Percentiles rank a stretch among this genome's conserved stretches.
phyloP scores from a whole-genome alignment of 2,888 invertebrate genomes.

The Strigamia transsilvanica region DNA sequence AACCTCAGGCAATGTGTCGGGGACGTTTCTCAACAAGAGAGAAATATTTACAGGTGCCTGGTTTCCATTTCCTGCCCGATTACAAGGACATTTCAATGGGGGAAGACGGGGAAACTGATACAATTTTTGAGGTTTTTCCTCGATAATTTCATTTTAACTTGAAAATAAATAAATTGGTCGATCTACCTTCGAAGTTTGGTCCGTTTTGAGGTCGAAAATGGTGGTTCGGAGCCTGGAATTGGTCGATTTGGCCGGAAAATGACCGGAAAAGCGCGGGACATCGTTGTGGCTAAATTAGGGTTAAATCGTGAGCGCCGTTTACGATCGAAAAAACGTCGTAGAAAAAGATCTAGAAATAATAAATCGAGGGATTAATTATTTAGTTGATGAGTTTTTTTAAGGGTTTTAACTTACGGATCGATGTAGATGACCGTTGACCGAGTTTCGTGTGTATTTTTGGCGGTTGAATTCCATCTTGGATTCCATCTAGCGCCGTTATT shows the following conservation, averaged over 20 bases:
- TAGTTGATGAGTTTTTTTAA: too few relatives aligned
- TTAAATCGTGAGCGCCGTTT: neutral
- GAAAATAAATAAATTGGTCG: neutral
- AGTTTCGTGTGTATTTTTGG: too few relatives aligned
- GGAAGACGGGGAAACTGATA: neutral
- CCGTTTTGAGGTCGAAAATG: neutral
- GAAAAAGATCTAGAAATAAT: too few relatives aligned
- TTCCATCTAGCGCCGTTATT: too few relatives aligned
- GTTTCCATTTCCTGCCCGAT: neutral
- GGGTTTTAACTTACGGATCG: too few relatives aligned
- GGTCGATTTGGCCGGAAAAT: neutral
- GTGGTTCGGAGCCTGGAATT: neutral
- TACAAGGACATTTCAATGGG: neutral
- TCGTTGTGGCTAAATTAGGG: neutral
- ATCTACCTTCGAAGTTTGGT: neutral
- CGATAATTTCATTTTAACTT: neutral
- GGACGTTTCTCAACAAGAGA: neutral
- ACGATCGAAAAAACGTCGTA: too few relatives aligned
- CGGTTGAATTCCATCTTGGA: too few relatives aligned
- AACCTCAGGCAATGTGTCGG: neutral
- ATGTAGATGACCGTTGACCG: too few relatives aligned
- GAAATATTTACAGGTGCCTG: slow-evolving; percentile 4
- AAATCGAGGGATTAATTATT: too few relatives aligned
- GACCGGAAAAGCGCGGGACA: neutral
- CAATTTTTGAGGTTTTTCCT: neutral